Evolutionary conservation across 2,888 invertebrate genomes (phyloP).

Genomic region (Buathra laborator): DNA sequence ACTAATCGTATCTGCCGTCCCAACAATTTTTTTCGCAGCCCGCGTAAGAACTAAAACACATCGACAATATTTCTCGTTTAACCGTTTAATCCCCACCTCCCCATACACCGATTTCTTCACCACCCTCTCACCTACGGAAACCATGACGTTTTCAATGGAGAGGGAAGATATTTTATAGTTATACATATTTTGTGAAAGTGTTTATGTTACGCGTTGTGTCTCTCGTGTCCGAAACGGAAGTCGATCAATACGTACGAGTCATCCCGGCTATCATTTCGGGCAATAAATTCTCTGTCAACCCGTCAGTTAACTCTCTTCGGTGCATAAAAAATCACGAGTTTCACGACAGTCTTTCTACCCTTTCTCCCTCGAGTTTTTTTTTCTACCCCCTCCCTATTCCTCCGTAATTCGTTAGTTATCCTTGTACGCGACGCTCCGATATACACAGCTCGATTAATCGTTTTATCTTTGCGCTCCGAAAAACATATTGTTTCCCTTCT

Average conservation of each 20-base stretch:
- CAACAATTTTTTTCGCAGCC: constrained; percentile 73
- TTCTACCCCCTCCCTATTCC: neutral
- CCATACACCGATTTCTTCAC: neutral
- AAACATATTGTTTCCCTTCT: neutral
- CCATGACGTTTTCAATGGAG: constrained; percentile 29
- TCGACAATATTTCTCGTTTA: neutral
- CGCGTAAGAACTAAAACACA: constrained; percentile 73
- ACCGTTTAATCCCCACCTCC: neutral
- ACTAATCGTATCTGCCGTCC: constrained; percentile 71
- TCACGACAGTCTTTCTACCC: neutral
- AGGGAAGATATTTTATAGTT: neutral
- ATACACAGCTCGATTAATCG: neutral
- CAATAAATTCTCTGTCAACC: constrained; percentile 37
- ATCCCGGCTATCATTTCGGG: constrained; percentile 62
- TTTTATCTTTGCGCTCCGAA: constrained; percentile 14
- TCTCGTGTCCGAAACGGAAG: constrained; percentile 59
- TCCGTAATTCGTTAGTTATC: neutral
- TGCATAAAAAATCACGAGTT: constrained; percentile 22
- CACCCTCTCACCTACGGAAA: neutral
- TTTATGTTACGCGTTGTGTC: constrained; percentile 56
- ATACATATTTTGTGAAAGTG: constrained; percentile 44
- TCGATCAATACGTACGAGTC: constrained; percentile 77
- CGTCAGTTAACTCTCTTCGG: neutral
- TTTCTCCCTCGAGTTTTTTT: neutral
- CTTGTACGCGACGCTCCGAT: neutral